Conservation (phyloP, 2,888 invertebrate genomes). For the Limnephilus marmoratus region DNA sequence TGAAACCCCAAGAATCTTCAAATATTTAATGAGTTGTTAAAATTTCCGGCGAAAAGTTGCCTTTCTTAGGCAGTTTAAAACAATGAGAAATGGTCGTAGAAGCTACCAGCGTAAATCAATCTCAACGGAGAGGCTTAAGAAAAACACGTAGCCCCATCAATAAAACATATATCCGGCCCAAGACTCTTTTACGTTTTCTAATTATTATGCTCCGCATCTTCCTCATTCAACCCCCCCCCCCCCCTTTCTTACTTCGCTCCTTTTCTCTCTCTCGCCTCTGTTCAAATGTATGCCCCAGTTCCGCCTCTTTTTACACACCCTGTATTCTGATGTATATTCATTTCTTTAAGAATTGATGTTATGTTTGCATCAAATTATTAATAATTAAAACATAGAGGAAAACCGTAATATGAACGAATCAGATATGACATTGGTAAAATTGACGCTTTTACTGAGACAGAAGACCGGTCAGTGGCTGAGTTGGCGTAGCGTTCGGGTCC, state of each 20-base stretch:
- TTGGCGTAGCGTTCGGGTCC: too few relatives aligned
- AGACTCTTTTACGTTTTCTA: conserved; percentile 65
- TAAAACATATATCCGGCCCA: conserved; percentile 63
- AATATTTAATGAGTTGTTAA: conserved; percentile 60
- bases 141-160: conserved; percentile 64
- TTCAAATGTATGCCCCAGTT: conserved; percentile 50
- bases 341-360: not conserved
- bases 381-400: too few relatives aligned
- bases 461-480: too few relatives aligned
- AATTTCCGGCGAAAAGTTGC: conserved; percentile 56
- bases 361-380: too few relatives aligned
- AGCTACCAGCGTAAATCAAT: conserved; percentile 60
- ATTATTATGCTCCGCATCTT: conserved; percentile 65
- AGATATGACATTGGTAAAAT: not conserved
- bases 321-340: not conserved
- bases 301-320: conserved; percentile 49
- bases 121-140: conserved; percentile 53
- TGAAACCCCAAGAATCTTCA: conserved; percentile 55
- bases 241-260: conserved; percentile 48
- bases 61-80: conserved; percentile 57
- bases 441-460: not conserved
- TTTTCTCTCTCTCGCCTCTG: conserved; percentile 15
- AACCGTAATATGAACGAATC: too few relatives aligned
- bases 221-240: conserved; percentile 30
- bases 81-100: conserved; percentile 54